A percentile compares a stretch with the other conserved stretches of the same genome.
Evolutionary conservation across 2,113 vertebrate species (phyloP).

Genomic region (Elgaria multicarinata): DNA sequence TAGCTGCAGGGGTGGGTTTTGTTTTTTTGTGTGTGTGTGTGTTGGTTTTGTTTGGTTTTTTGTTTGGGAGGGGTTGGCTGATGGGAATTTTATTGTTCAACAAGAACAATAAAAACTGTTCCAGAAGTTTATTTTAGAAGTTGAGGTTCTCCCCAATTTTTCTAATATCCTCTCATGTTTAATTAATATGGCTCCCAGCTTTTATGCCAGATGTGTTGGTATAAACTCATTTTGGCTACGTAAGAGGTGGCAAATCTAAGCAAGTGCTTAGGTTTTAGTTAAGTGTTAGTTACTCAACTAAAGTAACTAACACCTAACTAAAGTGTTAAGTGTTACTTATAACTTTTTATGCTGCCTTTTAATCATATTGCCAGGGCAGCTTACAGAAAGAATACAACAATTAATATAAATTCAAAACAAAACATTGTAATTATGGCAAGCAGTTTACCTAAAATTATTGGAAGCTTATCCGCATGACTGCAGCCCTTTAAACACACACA

Average conservation of each 20-base stretch:
- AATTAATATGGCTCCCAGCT: neutral
- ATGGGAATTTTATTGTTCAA: too few species aligned
- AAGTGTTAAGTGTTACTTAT: too few species aligned
- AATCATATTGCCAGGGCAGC: neutral
- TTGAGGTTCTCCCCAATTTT: neutral
- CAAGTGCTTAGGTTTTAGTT: neutral
- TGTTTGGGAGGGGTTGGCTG: too few species aligned
- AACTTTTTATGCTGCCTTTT: neutral
- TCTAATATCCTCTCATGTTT: neutral
- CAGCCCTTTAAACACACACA: neutral
- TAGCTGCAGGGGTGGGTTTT: fast-evolving
- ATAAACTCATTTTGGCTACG: neutral
- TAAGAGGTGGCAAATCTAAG: neutral
- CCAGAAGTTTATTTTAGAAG: neutral
- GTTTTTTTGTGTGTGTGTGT: too few species aligned
- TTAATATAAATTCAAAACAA: neutral
- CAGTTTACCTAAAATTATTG: neutral
- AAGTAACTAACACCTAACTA: too few species aligned
- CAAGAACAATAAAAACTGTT: neutral
- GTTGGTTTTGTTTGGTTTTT: too few species aligned
- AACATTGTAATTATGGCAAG: neutral
- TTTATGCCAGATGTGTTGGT: neutral
- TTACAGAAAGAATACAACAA: neutral
- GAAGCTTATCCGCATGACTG: neutral
- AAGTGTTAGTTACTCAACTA: too few species aligned